phyloP scores from a whole-genome alignment of 1,140 invertebrate species.

The Teleogryllus occipitalis region DNA sequence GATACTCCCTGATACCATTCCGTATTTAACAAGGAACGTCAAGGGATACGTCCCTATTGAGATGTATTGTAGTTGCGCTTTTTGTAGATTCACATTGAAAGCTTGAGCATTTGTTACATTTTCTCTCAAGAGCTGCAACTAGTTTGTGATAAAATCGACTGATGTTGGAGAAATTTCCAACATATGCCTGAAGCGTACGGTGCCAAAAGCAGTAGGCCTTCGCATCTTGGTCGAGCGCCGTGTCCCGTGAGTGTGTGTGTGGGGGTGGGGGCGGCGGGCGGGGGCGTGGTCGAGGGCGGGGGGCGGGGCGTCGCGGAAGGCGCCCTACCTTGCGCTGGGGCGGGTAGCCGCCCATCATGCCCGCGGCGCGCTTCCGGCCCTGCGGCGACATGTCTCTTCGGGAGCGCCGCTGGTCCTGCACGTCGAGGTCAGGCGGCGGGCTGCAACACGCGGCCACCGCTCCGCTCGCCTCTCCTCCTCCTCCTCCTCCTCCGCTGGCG shows the following conservation, averaged over 20 bases:
- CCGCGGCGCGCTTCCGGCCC: conserved; percentile 57
- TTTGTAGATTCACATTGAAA: too few relatives aligned
- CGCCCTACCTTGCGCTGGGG: conserved; percentile 38
- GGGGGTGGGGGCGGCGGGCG: conserved; percentile 53
- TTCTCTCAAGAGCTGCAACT: too few relatives aligned
- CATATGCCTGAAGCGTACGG: too few relatives aligned
- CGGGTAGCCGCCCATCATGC: conserved; percentile 47
- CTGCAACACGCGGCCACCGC: conserved; percentile 36
- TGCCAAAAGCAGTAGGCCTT: conserved; percentile 33
- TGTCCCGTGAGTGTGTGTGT: conserved; percentile 38
- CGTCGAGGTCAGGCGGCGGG: conserved; percentile 52
- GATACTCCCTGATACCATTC: too few relatives aligned
- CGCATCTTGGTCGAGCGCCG: conserved; percentile 43
- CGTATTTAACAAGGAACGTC: too few relatives aligned
- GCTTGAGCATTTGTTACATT: too few relatives aligned
- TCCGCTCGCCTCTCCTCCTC: too few relatives aligned
- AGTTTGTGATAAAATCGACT: too few relatives aligned
- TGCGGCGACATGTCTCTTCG: conserved; percentile 70
- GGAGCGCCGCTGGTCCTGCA: conserved; percentile 44
- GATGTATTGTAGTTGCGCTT: too few relatives aligned
- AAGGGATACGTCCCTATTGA: too few relatives aligned
- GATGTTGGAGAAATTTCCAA: too few relatives aligned
- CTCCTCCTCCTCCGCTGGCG: too few relatives aligned
- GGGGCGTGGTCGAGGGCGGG: conserved; percentile 54
- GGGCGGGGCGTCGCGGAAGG: conserved; percentile 41